These are phyloP conservation scores for Macrophya alboannulata DNA, from an alignment of 2,888 invertebrate genomes.

Conservation along the genomic window DNA sequence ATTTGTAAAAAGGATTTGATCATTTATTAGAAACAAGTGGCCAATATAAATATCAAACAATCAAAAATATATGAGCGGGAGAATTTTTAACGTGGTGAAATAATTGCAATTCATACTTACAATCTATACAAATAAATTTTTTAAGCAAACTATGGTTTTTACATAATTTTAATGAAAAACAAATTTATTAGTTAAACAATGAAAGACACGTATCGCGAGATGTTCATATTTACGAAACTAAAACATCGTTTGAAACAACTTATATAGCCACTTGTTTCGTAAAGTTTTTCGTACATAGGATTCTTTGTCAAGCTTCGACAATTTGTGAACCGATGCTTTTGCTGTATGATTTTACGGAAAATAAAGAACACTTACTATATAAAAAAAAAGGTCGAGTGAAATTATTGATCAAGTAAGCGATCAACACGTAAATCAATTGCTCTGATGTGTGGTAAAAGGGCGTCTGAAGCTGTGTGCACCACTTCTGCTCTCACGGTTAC, in stretches of 20 bases:
- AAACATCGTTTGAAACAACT: not conserved
- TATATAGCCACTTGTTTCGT: conserved; percentile 12
- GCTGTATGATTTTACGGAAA: conserved; percentile 41
- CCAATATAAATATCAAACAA: not conserved
- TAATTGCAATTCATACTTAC: not conserved
- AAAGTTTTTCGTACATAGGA: not conserved
- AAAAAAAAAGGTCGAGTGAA: not conserved
- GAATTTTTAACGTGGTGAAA: not conserved
- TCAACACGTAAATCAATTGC: too few species aligned
- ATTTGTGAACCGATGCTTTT: conserved; percentile 22
- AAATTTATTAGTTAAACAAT: not conserved
- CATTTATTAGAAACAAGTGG: conserved; percentile 23
- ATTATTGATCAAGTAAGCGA: not conserved
- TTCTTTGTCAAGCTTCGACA: not conserved
- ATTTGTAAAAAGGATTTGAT: conserved; percentile 27
- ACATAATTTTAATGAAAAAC: not conserved
- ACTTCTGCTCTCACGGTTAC: not conserved
- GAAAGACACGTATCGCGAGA: not conserved
- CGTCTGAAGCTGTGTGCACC: not conserved
- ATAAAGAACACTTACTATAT: conserved; percentile 38
- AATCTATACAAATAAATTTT: not conserved
- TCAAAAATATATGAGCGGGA: not conserved
- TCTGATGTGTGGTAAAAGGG: not conserved
- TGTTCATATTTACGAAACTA: not conserved
- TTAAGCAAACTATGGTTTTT: not conserved